Evolutionary conservation across 2,113 vertebrate species (phyloP).

Genomic region (Delphinapterus leucas): DNA sequence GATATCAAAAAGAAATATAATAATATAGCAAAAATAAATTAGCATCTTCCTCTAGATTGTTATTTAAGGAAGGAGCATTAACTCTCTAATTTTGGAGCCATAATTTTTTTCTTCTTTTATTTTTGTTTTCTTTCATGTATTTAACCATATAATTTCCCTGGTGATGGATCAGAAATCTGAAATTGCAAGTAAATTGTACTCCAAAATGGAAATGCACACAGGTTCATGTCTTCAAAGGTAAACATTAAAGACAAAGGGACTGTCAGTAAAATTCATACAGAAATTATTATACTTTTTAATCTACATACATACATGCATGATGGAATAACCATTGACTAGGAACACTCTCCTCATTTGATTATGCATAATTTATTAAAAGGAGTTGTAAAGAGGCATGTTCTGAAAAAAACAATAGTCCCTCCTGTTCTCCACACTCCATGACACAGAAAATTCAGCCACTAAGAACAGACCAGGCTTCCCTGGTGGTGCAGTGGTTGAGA

Average conservation of each 20-base stretch:
- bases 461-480: background rate
- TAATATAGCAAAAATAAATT: background rate
- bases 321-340: background rate
- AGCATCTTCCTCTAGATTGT: background rate
- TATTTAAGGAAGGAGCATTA: background rate
- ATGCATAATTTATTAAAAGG: background rate
- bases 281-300: background rate
- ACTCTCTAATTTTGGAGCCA: background rate
- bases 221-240: background rate
- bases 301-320: background rate
- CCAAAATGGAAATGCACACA: background rate
- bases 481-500: too few species aligned
- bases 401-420: background rate
- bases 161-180: background rate
- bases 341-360: background rate
- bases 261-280: background rate
- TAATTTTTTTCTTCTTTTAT: background rate
- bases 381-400: background rate
- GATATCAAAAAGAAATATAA: background rate
- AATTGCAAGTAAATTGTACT: background rate
- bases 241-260: background rate
- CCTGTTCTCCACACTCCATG: background rate
- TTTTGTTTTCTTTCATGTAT: background rate
- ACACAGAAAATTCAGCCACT: background rate
- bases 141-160: background rate